Conservation (phyloP, 2,888 invertebrate species). For the Cynaeus angustus region DNA sequence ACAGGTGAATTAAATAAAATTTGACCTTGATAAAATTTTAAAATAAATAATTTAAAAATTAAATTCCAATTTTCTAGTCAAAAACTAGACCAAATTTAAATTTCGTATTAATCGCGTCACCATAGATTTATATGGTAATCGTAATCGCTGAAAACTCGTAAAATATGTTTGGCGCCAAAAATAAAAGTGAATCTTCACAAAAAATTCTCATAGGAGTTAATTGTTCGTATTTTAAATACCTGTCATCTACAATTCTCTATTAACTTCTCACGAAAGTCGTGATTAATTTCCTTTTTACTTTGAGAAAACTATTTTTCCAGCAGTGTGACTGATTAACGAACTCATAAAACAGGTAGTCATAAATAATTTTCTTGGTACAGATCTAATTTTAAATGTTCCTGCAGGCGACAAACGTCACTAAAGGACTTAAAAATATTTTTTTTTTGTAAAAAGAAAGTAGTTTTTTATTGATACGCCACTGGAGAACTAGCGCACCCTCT, state of each 20-base stretch:
- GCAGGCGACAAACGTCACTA: not conserved
- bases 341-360: not conserved
- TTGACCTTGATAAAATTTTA: constrained; percentile 21
- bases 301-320: too few species aligned
- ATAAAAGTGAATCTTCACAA: too few species aligned
- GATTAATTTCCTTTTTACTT: too few species aligned
- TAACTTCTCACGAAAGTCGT: too few species aligned
- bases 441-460: not conserved
- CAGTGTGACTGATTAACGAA: not conserved
- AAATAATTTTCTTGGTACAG: not conserved
- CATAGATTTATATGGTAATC: not conserved
- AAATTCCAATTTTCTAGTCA: not conserved
- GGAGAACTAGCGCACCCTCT: not conserved
- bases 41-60: too few species aligned
- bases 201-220: too few species aligned
- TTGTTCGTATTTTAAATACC: too few species aligned
- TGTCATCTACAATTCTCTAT: too few species aligned
- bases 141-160: not conserved
- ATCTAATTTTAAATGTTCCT: constrained; percentile 2
- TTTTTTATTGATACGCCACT: not conserved
- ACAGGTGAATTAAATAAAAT: not conserved
- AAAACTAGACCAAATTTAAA: constrained; percentile 2
- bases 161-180: too few species aligned
- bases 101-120: constrained; percentile 1
- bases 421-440: not conserved